Evolutionary conservation across 2,888 invertebrate genomes (phyloP).

Genomic region (Sphaeridia pumilis): DNA sequence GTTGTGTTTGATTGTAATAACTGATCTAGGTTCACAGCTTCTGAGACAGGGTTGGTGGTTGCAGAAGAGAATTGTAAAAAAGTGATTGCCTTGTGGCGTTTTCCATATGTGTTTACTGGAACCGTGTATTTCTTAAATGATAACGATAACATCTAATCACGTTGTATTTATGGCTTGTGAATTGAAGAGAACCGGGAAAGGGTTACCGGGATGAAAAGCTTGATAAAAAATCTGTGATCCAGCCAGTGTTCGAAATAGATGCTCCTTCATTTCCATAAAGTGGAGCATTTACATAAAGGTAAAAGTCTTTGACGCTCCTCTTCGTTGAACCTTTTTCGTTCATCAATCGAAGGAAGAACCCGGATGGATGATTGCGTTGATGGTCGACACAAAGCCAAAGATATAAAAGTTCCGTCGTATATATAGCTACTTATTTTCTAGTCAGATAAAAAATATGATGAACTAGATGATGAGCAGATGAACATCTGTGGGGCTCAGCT

Average conservation of each 20-base stretch:
- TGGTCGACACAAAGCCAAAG: too few species aligned
- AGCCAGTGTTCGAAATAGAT: neutral
- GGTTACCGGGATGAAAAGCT: neutral
- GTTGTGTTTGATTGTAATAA: too few species aligned
- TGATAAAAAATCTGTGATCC: neutral
- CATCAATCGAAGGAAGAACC: neutral
- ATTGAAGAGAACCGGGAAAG: neutral
- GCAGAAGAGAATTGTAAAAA: too few species aligned
- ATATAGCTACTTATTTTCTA: too few species aligned
- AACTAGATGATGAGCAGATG: too few species aligned
- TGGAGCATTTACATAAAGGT: neutral
- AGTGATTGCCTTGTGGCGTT: neutral
- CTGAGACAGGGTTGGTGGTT: neutral
- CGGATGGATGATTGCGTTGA: too few species aligned
- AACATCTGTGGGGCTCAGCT: too few species aligned
- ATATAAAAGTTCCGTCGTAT: too few species aligned
- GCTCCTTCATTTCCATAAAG: neutral
- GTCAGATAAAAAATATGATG: too few species aligned
- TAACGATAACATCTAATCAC: conserved; percentile 3
- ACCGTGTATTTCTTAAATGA: neutral
- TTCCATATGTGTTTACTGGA: conserved; percentile 2
- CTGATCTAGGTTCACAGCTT: conserved; percentile 1
- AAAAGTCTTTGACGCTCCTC: too few species aligned
- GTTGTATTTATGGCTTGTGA: neutral
- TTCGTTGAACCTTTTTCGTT: too few species aligned